Conservation (phyloP, 1,140 invertebrate species). For the Drosophila nigrodunni region DNA sequence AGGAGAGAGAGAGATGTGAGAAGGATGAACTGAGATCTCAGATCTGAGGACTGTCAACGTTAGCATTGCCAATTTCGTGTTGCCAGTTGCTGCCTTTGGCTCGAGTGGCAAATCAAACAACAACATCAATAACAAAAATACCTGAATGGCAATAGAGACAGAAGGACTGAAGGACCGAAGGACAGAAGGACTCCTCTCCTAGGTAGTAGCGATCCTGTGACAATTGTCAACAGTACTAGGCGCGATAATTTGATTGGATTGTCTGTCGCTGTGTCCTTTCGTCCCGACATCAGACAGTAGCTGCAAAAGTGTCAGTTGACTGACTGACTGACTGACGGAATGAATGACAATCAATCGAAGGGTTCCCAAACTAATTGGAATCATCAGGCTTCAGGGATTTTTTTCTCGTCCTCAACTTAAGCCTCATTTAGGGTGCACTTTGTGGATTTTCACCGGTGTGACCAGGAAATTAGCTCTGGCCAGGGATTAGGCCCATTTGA, state of each 20-base stretch:
- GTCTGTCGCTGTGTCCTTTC: slow-evolving; percentile 56
- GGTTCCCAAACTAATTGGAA: slow-evolving; percentile 82
- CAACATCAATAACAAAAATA: slow-evolving; percentile 60
- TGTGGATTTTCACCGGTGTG: slow-evolving; percentile 75
- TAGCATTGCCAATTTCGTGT: slow-evolving; percentile 33
- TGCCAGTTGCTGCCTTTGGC: slow-evolving; percentile 58
- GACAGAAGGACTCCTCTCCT: slow-evolving; percentile 8
- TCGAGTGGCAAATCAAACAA: slow-evolving; percentile 62
- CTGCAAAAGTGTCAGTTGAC: slow-evolving; percentile 73
- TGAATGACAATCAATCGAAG: slow-evolving; percentile 67
- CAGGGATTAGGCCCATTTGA: slow-evolving; percentile 80
- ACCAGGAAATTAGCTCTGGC: slow-evolving; percentile 74
- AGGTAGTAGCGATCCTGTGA: slow-evolving; percentile 39
- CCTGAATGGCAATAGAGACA: slow-evolving; percentile 45
- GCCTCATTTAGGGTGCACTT: slow-evolving; percentile 84
- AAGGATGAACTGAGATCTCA: slow-evolving; percentile 7
- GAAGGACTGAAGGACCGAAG: not conserved
- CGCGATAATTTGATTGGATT: slow-evolving; percentile 84
- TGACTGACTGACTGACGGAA: slow-evolving; percentile 55
- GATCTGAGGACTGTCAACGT: slow-evolving; percentile 18
- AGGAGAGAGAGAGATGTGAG: slow-evolving; percentile 6
- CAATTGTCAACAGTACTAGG: slow-evolving; percentile 76
- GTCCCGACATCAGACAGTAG: slow-evolving; percentile 10
- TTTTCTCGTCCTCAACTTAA: slow-evolving; percentile 75
- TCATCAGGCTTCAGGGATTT: slow-evolving; percentile 52